Evolutionary conservation across 2,888 invertebrate species (phyloP), one percentile per base, ranked within the genome.

Genomic region (Caenorhabditis sp.): DNA sequence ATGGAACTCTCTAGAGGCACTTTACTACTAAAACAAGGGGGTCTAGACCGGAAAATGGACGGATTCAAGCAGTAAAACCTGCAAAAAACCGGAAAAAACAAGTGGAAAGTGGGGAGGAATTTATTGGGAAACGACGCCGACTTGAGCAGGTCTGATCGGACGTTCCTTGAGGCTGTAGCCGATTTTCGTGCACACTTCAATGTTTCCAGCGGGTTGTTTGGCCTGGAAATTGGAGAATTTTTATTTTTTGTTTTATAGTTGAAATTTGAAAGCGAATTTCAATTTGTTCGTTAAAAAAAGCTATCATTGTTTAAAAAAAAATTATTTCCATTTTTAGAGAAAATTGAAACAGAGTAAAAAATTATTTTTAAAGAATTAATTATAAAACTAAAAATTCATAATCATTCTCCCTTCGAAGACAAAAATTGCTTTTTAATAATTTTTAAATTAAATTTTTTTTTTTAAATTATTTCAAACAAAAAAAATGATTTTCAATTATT

Each of bases 91-190:
- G n/a, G n/a, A n/a, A n/a, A n/a, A n/a, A n/a, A n/a, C n/a, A n/a
- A n/a, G n/a, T n/a, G n/a, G n/a, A n/a, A n/a, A n/a, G n/a, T n/a
- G n/a, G 22, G 18, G 18, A 35, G 26, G 32, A 65, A 64, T 51
- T 84, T 76, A 87, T 51, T 86, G 84, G 35, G 87, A 84, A 51
- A 91, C 92, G 5, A 99, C 98, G 20, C 98, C 99, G 28, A 99
- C 99, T 50, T 97, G 93, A 2, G 99, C 98, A 47, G 99, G 97
- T 87, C 99, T 94, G 89, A 99, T 95, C 88, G 97, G 96, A 87
- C 99, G 94, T 91, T 96, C 96, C 90, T 96, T 96, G 69, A 99
- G 93, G 92, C 96, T 96, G 93, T 97, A 99, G 6, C 99, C 99
- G 58, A 96, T 94, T 94, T 99, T 98, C 74, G 96, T 96, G 0